A percentile compares a stretch with the other conserved stretches of the same genome.
Conservation (phyloP, 2,113 vertebrate species). For the Zosterops pallidus region DNA sequence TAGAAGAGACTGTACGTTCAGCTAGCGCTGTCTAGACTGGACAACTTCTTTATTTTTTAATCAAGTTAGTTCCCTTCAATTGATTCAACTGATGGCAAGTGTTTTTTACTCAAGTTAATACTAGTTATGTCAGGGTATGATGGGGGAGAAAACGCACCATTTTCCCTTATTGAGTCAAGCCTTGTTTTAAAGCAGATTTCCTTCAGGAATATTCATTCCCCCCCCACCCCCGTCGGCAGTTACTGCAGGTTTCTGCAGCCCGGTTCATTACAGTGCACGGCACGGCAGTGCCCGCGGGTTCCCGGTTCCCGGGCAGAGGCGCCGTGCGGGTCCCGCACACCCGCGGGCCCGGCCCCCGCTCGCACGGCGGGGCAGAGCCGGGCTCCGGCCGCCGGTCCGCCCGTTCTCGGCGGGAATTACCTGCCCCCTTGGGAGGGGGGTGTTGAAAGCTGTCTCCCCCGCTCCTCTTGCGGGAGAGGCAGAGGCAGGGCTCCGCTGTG, state of each 20-base stretch:
- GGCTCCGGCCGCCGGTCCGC: not conserved
- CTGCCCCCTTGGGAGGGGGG: not conserved
- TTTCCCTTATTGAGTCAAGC: not conserved
- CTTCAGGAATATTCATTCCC: not conserved
- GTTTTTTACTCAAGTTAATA: not conserved
- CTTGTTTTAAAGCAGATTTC: not conserved
- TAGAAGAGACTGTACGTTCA: fast-evolving
- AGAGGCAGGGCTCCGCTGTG: not conserved
- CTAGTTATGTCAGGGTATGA: not conserved
- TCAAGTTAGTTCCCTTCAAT: not conserved
- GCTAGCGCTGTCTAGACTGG: not conserved
- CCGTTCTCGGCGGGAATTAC: not conserved
- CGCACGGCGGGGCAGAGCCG: not conserved
- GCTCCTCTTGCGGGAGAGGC: not conserved
- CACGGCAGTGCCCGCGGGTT: not conserved
- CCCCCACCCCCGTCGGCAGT: not conserved
- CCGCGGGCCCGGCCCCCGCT: not conserved
- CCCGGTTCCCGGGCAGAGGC: fast-evolving
- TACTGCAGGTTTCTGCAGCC: not conserved
- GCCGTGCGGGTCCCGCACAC: not conserved
- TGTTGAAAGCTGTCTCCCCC: not conserved
- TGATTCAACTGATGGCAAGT: not conserved
- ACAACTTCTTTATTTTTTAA: not conserved
- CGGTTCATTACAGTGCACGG: fast-evolving
- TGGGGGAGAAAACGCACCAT: not conserved